Evolutionary conservation across 1,140 invertebrate genomes (phyloP), one percentile per base, ranked within the genome.

Genomic region (Ptiloglossa arizonensis): DNA sequence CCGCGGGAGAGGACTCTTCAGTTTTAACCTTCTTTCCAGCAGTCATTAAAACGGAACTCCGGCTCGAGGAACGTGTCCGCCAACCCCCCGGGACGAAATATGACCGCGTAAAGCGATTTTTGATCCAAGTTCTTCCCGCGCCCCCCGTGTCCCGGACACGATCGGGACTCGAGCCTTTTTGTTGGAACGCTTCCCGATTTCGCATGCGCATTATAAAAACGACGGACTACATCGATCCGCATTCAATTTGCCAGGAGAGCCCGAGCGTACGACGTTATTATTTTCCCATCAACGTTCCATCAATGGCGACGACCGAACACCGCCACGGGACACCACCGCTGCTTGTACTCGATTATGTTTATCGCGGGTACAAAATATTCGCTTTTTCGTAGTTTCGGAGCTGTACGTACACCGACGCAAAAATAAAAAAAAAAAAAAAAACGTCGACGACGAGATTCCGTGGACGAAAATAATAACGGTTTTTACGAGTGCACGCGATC

Each of bases 101-200:
- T 75, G 80, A 87, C 56, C 32, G 59, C 52, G 77, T 46, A 80
- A 87, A 88, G 80, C 62, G 78, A 82, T 87, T 88, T 83, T 71
- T 82, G 70, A 86, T 82, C 24, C 59, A 60, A 19, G 41, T 77
- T 81, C 76, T 83, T 80, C 57, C 59, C n/a, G n/a, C n/a, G n/a
- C n/a, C n/a, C 8, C 13, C 38, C 3, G 32, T 11, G 8, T 48
- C 32, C 27, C n/a, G n/a, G n/a, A n/a, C 35, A 22, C 27, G 50
- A 76, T 69, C 1, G 22, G 32, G 22, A 59, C 38, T 38, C 48
- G n/a, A 8, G 52, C 44, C 67, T 72, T 60, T 13, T 46, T 52
- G 5, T 41, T 22, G 19, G 41, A 15, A 13, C 27, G 32, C 2
- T 32, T 3, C 41, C 13, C 19, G 41, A 75, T 76, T 46, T 56